A percentile compares a stretch with the other conserved stretches of the same genome.
Conservation (phyloP, 2,888 invertebrate species). For the Mimumesa dahlbomi region DNA sequence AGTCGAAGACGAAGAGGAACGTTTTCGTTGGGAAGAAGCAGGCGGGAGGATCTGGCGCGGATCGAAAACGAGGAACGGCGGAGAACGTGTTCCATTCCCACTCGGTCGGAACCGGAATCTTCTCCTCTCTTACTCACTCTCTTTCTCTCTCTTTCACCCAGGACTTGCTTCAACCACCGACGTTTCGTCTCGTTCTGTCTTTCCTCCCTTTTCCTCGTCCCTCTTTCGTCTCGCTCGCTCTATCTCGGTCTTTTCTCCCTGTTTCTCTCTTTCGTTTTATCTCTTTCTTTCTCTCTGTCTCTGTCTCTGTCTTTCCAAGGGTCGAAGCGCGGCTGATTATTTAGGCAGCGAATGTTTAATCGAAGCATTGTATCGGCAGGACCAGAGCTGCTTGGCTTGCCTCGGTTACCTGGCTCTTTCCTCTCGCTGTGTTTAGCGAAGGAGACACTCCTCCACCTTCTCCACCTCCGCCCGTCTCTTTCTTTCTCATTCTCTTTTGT, state of each 20-base stretch:
- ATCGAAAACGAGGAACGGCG: slow-evolving; percentile 67
- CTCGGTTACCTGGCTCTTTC: no score
- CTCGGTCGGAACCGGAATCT: slow-evolving; percentile 69
- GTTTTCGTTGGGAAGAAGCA: slow-evolving; percentile 4
- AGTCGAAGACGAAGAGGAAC: slow-evolving; percentile 40
- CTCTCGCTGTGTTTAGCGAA: slow-evolving; percentile 63
- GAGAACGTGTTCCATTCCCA: slow-evolving; percentile 68
- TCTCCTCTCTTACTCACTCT: slow-evolving; percentile 41
- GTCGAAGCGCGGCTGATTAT: slow-evolving; percentile 76
- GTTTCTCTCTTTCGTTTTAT: slow-evolving; percentile 17
- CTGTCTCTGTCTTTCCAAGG: slow-evolving; percentile 50
- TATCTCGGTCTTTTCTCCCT: slow-evolving; percentile 23
- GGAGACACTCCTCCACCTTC: slow-evolving; percentile 54
- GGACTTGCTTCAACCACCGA: slow-evolving; percentile 10
- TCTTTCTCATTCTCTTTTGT: slow-evolving; percentile 5
- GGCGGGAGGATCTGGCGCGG: slow-evolving; percentile 51
- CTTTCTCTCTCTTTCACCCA: slow-evolving; percentile 18
- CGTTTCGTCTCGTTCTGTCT: slow-evolving; percentile 27
- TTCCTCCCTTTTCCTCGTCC: slow-evolving; percentile 26
- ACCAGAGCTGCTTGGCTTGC: slow-evolving; percentile 45
- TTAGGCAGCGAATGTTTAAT: slow-evolving; percentile 80
- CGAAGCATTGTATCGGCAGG: slow-evolving; percentile 78
- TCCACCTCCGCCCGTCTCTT: slow-evolving; percentile 42
- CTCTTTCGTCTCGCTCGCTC: no score
- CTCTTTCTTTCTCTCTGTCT: slow-evolving; percentile 34